These are phyloP conservation scores for Elaphurus davidianus DNA, from an alignment of 2,113 vertebrate genomes.

Conservation along the genomic window DNA sequence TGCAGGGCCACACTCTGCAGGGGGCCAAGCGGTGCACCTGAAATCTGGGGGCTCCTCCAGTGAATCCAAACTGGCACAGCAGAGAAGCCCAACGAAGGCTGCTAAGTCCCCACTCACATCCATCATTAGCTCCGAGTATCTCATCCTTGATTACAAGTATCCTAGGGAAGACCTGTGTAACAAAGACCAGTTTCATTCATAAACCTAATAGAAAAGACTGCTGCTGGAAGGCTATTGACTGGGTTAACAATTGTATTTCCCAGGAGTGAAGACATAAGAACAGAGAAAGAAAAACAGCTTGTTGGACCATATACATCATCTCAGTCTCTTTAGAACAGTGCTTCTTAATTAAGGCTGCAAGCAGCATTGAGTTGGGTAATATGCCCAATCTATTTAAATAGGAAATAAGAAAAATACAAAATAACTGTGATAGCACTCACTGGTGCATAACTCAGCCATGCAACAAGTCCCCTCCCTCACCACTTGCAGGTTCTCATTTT, in stretches of 20 bases:
- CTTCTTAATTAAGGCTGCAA: not conserved
- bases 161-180: not conserved
- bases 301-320: not conserved
- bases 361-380: not conserved
- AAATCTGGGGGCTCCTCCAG: not conserved
- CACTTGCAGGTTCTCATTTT: not conserved
- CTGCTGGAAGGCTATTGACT: not conserved
- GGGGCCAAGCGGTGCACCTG: not conserved
- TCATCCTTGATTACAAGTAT: conserved; percentile 8
- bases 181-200: not conserved
- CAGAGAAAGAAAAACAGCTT: not conserved
- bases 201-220: conserved; percentile 10
- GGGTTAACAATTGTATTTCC: not conserved
- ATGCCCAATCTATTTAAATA: not conserved
- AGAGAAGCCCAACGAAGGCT: not conserved
- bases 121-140: not conserved
- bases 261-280: not conserved
- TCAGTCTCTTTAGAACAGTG: not conserved
- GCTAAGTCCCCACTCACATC: not conserved
- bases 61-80: not conserved
- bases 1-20: not conserved
- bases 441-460: not conserved
- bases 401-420: not conserved
- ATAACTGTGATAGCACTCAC: not conserved
- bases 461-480: not conserved